Evolutionary conservation across 2,797 vertebrate species (phyloP).

Genomic region (Eremophila alpestris): DNA sequence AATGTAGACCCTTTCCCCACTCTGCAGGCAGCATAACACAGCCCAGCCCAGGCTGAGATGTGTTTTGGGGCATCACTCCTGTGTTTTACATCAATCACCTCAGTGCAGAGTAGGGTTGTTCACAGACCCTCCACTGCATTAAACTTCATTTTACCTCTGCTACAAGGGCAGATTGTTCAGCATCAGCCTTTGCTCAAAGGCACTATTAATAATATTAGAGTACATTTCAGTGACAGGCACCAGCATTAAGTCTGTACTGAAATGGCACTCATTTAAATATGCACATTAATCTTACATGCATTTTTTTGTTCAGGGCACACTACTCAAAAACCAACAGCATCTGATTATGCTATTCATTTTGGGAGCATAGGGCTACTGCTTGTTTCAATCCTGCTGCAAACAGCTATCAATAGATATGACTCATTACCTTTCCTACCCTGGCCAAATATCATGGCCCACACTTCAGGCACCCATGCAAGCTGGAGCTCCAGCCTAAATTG

Average conservation of each 20-base stretch:
- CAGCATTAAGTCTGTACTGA: background rate
- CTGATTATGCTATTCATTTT: background rate
- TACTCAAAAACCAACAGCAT: background rate
- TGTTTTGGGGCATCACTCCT: no score
- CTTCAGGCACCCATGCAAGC: background rate
- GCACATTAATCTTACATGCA: background rate
- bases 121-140: background rate
- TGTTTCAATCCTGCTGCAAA: slow-evolving; percentile 21
- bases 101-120: background rate
- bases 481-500: background rate
- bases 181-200: background rate
- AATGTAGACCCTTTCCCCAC: fast-evolving
- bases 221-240: background rate
- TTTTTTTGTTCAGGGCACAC: background rate
- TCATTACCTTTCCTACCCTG: background rate
- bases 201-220: background rate
- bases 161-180: background rate
- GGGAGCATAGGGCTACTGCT: background rate
- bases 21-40: fast-evolving
- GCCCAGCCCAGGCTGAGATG: background rate
- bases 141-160: background rate
- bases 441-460: background rate
- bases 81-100: background rate
- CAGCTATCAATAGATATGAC: background rate
- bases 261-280: background rate